Conservation (phyloP, 2,113 vertebrate genomes). For the Takifugu flavidus region DNA sequence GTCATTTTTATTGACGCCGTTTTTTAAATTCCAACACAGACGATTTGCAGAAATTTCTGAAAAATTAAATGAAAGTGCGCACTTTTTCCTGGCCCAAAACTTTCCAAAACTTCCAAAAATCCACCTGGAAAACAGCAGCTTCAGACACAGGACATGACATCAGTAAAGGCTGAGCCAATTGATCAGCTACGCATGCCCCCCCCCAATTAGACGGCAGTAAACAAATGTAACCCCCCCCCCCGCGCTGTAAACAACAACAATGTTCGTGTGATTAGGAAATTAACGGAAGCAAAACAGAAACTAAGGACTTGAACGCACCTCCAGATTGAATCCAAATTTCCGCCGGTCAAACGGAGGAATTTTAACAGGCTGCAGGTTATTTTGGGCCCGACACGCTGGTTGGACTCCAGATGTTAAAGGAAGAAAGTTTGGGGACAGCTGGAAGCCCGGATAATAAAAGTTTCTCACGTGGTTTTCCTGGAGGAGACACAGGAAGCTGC, state of each 20-base stretch:
- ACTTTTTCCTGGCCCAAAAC: no score
- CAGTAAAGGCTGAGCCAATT: slow-evolving; percentile 16
- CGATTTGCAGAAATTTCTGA: background rate
- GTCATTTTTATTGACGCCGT: background rate
- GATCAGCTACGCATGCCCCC: slow-evolving; percentile 28
- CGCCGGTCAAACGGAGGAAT: background rate
- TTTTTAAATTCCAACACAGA: no score
- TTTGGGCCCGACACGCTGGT: slow-evolving; percentile 31
- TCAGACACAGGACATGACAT: background rate
- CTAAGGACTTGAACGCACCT: background rate
- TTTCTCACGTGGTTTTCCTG: slow-evolving; percentile 33
- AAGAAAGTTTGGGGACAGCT: slow-evolving; percentile 40
- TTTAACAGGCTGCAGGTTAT: slow-evolving; percentile 36
- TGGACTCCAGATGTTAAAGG: slow-evolving; percentile 46
- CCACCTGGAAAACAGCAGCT: background rate
- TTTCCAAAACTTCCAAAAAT: no score
- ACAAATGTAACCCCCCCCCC: slow-evolving; percentile 20
- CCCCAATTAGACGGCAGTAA: slow-evolving; percentile 24
- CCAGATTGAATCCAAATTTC: background rate
- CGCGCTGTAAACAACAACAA: slow-evolving; percentile 11
- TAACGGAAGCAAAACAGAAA: background rate
- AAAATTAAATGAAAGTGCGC: background rate
- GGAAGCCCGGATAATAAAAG: slow-evolving; percentile 30
- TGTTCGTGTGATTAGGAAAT: background rate
- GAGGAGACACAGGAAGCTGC: slow-evolving; percentile 21